Conservation (phyloP, 2,888 invertebrate genomes). For the Bellardia bayeri region DNA sequence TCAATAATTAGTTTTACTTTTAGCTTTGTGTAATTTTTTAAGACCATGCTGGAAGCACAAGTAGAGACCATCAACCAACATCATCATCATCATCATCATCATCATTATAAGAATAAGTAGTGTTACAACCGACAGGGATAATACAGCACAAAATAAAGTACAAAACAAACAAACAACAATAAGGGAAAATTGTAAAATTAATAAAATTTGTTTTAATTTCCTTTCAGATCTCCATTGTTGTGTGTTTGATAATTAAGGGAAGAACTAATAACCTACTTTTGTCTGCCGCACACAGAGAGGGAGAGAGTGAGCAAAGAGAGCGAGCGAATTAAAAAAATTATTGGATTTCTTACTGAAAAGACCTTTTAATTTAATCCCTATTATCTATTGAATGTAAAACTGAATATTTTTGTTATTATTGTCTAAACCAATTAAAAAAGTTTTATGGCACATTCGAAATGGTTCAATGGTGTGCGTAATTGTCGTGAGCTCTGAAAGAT, state of each 20-base stretch:
- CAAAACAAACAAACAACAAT: constrained; percentile 14
- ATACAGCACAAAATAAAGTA: neutral
- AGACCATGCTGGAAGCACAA: constrained; percentile 35
- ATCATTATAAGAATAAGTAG: constrained; percentile 14
- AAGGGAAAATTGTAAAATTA: constrained; percentile 37
- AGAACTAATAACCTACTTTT: constrained; percentile 38
- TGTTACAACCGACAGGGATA: constrained; percentile 39
- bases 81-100: constrained; percentile 6
- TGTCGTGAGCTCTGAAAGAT: constrained; percentile 2
- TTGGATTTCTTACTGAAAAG: constrained; percentile 16
- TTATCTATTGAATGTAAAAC: constrained; percentile 26
- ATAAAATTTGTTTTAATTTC: constrained; percentile 27
- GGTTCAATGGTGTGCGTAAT: constrained; percentile 40
- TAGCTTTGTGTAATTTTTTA: constrained; percentile 63
- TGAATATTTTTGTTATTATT: neutral
- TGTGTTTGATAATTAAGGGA: constrained; percentile 10
- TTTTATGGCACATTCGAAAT: constrained; percentile 20
- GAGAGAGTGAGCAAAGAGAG: neutral
- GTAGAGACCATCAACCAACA: constrained; percentile 22
- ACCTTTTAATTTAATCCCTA: constrained; percentile 6
- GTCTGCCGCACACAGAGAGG: neutral
- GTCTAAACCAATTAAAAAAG: constrained; percentile 34
- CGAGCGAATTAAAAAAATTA: too few species aligned
- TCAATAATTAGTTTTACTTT: constrained; percentile 67
- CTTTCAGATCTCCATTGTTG: constrained; percentile 24